phyloP scores from a whole-genome alignment of 2,888 invertebrate genomes.

The Galeopsomyia nigrocyanea region DNA sequence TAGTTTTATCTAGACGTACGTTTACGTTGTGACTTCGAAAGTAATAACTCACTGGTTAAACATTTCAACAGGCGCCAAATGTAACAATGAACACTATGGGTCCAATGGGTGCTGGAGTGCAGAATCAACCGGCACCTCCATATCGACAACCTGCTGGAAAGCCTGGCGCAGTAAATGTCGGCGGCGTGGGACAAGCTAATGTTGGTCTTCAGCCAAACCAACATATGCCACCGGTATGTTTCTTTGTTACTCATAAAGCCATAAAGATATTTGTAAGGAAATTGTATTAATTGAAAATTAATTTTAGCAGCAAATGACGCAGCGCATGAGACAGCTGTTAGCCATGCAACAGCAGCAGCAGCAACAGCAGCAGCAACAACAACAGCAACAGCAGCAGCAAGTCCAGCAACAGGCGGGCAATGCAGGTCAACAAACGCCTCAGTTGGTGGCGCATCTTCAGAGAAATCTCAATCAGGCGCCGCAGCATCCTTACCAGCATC shows the following conservation, averaged over 20 bases:
- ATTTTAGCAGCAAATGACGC: conserved; percentile 59
- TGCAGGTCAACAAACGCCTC: conserved; percentile 71
- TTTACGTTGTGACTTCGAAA: too few species aligned
- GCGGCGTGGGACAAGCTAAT: conserved; percentile 61
- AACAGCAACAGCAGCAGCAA: conserved; percentile 70
- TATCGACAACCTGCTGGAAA: conserved; percentile 76
- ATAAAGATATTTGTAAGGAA: background rate
- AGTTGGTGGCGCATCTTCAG: conserved; percentile 77
- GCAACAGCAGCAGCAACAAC: conserved; percentile 61
- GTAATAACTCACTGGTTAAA: background rate
- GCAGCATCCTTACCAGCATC: conserved; percentile 72
- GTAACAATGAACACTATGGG: conserved; percentile 88
- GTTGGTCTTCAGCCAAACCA: conserved; percentile 72
- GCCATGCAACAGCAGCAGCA: conserved; percentile 70
- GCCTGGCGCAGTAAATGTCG: conserved; percentile 64
- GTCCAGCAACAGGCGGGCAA: conserved; percentile 65
- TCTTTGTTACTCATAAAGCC: background rate
- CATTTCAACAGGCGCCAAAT: conserved; percentile 77
- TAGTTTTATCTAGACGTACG: too few species aligned
- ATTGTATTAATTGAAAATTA: background rate
- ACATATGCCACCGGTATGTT: conserved; percentile 74
- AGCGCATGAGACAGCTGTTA: conserved; percentile 79
- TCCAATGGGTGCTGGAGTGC: conserved; percentile 69
- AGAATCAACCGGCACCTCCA: conserved; percentile 81
- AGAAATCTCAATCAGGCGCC: conserved; percentile 72